Evolutionary conservation across 2,888 invertebrate species (phyloP).

Genomic region (Anarsia innoxiella): DNA sequence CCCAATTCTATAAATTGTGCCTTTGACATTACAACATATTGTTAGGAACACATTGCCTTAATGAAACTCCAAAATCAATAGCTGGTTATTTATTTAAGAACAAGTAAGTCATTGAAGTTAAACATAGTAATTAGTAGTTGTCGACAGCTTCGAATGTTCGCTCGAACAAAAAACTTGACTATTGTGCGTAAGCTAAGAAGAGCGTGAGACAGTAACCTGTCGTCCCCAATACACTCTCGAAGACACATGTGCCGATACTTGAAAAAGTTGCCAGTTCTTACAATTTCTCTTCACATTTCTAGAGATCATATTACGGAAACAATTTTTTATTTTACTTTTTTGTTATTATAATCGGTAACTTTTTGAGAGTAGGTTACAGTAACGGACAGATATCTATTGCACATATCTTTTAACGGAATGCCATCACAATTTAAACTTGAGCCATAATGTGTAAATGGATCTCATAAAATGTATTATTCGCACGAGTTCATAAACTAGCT

Average conservation of each 20-base stretch:
- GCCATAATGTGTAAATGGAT: slow-evolving; percentile 11
- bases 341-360: too few species aligned
- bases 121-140: slow-evolving; percentile 1
- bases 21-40: slow-evolving; percentile 20
- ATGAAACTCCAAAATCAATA: slow-evolving; percentile 8
- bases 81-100: not conserved
- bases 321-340: too few species aligned
- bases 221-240: slow-evolving; percentile 17
- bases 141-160: slow-evolving; percentile 4
- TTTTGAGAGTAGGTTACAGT: too few species aligned
- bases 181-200: slow-evolving; percentile 11
- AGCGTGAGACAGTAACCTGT: slow-evolving; percentile 11
- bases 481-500: slow-evolving; percentile 7
- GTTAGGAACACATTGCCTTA: slow-evolving; percentile 11
- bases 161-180: slow-evolving; percentile 7
- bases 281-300: slow-evolving; percentile 3
- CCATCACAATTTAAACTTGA: slow-evolving; percentile 9
- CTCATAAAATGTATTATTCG: slow-evolving; percentile 6
- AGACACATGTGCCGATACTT: slow-evolving; percentile 7
- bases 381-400: too few species aligned
- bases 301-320: slow-evolving; percentile 3
- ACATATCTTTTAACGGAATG: too few species aligned
- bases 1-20: slow-evolving; percentile 21
- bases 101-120: not conserved
- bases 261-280: slow-evolving; percentile 7